phyloP scores from a whole-genome alignment of 2,797 vertebrate genomes.

The Halcyon chelicuti region DNA sequence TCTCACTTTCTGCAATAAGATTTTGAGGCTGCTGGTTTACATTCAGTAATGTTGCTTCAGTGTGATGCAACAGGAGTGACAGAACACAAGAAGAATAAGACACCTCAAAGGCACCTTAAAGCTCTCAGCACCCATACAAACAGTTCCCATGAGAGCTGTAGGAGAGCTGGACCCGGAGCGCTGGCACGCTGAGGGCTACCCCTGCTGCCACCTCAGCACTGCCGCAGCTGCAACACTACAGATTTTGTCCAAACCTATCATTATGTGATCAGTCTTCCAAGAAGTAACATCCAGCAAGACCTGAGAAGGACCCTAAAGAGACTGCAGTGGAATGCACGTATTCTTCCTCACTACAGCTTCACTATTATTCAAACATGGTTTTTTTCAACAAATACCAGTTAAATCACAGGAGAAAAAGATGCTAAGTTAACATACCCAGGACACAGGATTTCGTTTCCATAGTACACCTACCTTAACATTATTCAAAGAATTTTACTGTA shows the following conservation, averaged over 20 bases:
- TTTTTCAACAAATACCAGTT: neutral
- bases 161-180: neutral
- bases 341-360: neutral
- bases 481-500: neutral
- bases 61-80: neutral
- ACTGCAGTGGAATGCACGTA: rapidly evolving
- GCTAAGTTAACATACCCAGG: neutral
- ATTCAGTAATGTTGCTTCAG: neutral
- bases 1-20: neutral
- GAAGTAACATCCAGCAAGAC: neutral
- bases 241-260: neutral
- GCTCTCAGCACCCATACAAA: too few species aligned
- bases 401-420: neutral
- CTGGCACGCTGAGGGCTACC: neutral
- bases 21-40: neutral
- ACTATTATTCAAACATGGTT: rapidly evolving
- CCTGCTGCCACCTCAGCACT: neutral
- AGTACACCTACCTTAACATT: neutral
- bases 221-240: rapidly evolving
- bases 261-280: rapidly evolving
- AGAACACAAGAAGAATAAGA: neutral
- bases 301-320: neutral
- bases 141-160: neutral
- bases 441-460: neutral
- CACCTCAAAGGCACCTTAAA: neutral